phyloP scores from a whole-genome alignment of 2,113 vertebrate genomes.

The Psittacula cyanocephala region DNA sequence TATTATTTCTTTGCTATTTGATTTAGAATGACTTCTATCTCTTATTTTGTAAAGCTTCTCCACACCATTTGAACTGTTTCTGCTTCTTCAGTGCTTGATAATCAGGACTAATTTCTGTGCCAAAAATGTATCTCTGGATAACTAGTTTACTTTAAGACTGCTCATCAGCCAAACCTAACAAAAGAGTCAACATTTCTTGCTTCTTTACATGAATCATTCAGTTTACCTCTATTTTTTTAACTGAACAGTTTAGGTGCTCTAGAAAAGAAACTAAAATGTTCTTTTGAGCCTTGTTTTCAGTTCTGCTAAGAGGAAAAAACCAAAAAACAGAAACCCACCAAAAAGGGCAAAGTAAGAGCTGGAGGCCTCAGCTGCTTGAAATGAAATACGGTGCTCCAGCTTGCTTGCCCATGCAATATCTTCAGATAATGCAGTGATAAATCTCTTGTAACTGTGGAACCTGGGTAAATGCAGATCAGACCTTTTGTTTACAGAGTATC shows the following conservation, averaged over 20 bases:
- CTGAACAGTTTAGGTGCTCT: background rate
- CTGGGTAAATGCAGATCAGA: slow-evolving; percentile 54
- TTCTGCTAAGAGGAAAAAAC: background rate
- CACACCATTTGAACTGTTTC: background rate
- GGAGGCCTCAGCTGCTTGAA: background rate
- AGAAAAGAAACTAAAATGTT: background rate
- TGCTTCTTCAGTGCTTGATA: background rate
- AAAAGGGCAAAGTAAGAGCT: background rate
- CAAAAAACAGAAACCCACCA: background rate
- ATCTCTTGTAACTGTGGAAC: background rate
- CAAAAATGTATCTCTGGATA: background rate
- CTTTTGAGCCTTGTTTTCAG: background rate
- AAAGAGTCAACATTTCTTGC: background rate
- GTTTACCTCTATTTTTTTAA: background rate
- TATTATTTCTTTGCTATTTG: background rate
- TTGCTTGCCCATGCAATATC: background rate
- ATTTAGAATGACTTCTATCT: background rate
- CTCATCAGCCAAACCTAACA: background rate
- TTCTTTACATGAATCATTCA: background rate
- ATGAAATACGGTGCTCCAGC: background rate
- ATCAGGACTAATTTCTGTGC: background rate
- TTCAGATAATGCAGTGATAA: slow-evolving; percentile 16
- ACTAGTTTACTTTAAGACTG: background rate
- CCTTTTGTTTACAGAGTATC: slow-evolving; percentile 52
- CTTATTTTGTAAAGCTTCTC: background rate